Percentiles rank a stretch among this genome's conserved stretches.
phyloP scores from a whole-genome alignment of 2,113 vertebrate genomes.

The Colaptes auratus region DNA sequence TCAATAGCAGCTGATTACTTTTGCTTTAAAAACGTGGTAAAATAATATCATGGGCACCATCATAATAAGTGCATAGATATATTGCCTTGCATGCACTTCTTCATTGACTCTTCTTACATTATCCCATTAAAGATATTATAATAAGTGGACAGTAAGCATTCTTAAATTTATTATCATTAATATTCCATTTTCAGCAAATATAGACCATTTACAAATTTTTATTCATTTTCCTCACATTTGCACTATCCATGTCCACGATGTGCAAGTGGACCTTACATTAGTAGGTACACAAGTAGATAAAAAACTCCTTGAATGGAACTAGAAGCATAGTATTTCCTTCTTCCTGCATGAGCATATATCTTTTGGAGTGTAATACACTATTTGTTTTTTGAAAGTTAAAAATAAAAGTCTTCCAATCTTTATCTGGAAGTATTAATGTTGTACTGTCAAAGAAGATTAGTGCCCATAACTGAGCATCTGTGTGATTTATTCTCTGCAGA shows the following conservation, averaged over 20 bases:
- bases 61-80: not conserved
- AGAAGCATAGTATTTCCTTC: not conserved
- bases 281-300: not conserved
- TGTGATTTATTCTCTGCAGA: conserved; percentile 6
- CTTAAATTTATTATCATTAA: not conserved
- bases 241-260: not conserved
- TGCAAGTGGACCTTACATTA: not conserved
- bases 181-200: not conserved
- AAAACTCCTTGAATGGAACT: not conserved
- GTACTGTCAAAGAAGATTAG: conserved; percentile 7
- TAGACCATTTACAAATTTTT: not conserved
- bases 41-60: rapidly evolving
- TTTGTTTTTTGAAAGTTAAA: conserved; percentile 1
- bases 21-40: not conserved
- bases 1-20: not conserved
- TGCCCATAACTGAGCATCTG: conserved; percentile 5
- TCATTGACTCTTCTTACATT: not conserved
- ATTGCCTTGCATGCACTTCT: not conserved
- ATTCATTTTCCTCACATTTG: not conserved
- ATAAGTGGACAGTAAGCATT: not conserved
- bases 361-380: not conserved
- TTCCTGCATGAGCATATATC: not conserved
- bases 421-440: not conserved
- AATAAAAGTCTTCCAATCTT: not conserved
- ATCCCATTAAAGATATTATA: not conserved